Evolutionary conservation across 1,140 invertebrate species (phyloP), one percentile per base, ranked within the genome.

Genomic region (Panonychus citri): DNA sequence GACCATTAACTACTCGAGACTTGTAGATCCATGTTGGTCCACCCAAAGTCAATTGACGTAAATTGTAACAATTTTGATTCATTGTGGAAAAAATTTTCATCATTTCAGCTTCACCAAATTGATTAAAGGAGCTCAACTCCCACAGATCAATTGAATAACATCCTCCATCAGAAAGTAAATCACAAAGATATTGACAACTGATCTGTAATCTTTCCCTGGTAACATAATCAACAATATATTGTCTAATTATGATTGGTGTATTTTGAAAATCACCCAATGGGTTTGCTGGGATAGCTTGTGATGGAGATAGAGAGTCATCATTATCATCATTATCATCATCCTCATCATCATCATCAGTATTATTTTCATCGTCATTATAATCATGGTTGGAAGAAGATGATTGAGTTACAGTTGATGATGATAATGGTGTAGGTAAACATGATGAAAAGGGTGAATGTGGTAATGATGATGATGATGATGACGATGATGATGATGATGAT

Each of bases 191-290:
- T 24, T 56, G 34, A 12, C 60, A 54, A 39, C 55, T 57, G 30
- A 63, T 42, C 5, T 53, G 17, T 24, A 64, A 56, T 34, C 59
- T 28, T 8, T 63, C 60, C 1, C 57, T 56, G 37, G 61, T 27
- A 37, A 63, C 17, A 39, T 60, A 56, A 43, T 63, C 58, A 27
- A 64, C 30, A 26, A 64, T 55, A 30, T 60, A 54, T 49, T 64
- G 63, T 39, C 61, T 34, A 12, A 63, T 27, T 26, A 58, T 24
- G 1, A 62, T 57, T 5, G 61, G 61, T 10, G 34, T 12, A 34
- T 40, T 8, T 34, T 37, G 7, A 34, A 12, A 15, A 50, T 7
- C 21, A 5, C 21, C 21, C 12, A 12, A 34, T 34, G n/a, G n/a
- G n/a, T n/a, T n/a, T n/a, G n/a, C n/a, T n/a, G n/a, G n/a, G n/a